Evolutionary conservation across 2,113 vertebrate species (phyloP), one percentile per base, ranked within the genome.

Genomic region (Cavia aperea): DNA sequence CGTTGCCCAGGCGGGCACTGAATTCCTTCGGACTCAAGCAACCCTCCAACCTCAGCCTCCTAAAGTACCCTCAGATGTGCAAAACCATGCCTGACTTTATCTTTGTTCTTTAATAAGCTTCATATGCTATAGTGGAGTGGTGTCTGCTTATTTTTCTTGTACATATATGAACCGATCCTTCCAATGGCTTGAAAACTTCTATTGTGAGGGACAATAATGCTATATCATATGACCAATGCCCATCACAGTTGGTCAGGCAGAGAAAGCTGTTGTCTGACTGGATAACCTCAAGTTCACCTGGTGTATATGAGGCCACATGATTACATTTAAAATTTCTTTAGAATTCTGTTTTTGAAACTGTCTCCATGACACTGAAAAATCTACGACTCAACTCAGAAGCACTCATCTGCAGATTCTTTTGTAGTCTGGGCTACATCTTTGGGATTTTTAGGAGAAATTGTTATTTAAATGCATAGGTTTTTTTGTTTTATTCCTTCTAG

Each of bases 381-480:
- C 72, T n/a, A 75, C 81, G 24, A 77, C 21, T 94, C 63, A 82
- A n/a, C 43, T 94, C 33, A 73, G 43, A 93, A 77, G 81, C 91
- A 77, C 82, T 62, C 23, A 79, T 10, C 13, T 93, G 49, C 62
- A 91, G 83, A 91, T 46, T 46, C 24, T 84, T 87, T 93, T 65
- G 81, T 51, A 78, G 75, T 78, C 21, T 73, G 49, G 60, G 19
- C 14, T 62, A 87, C 85, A 31, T 73, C 77, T 94, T 78, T 51
- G 79, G 93, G 33, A 89, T 63, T 89, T 93, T 92, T 62, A 68
- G 72, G 89, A 83, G 14, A 85, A 91, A 58, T 36, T 94, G 91
- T 92, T 24, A 39, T 58, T 93, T 92, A 94, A 92, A 91, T 78
- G 87, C 39, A 56, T 86, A 66, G 58, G 2, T 85, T 91, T 49